Percentiles rank a stretch among this genome's conserved stretches.
phyloP scores from a whole-genome alignment of 2,888 invertebrate genomes.

The Lysandra bellargus region DNA sequence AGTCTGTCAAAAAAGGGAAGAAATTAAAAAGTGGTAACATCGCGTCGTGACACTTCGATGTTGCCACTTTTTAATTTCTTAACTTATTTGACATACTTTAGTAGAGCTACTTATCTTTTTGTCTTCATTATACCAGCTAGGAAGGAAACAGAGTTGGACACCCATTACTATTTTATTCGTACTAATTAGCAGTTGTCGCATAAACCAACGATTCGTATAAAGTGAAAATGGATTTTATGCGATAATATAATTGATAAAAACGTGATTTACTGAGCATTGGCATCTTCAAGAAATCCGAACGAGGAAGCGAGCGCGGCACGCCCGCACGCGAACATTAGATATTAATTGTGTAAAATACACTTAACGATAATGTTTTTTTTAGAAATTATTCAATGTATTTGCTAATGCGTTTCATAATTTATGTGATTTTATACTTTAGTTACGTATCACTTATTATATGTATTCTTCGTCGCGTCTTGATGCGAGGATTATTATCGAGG shows the following conservation, averaged over 20 bases:
- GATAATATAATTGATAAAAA: slow-evolving; percentile 38
- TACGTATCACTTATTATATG: background rate
- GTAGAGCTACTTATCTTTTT: too few species aligned
- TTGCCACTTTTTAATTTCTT: too few species aligned
- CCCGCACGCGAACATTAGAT: slow-evolving; percentile 38
- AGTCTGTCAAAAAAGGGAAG: too few species aligned
- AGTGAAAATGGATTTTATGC: slow-evolving; percentile 26
- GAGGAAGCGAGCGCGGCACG: slow-evolving; percentile 52
- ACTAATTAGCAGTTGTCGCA: background rate
- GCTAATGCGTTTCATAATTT: slow-evolving; percentile 5
- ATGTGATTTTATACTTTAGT: background rate
- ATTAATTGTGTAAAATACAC: slow-evolving; percentile 29
- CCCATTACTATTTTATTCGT: background rate
- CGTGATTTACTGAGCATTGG: slow-evolving; percentile 44
- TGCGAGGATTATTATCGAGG: too few species aligned
- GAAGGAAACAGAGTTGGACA: too few species aligned
- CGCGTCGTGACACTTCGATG: too few species aligned
- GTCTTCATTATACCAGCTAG: too few species aligned
- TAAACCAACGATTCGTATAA: slow-evolving; percentile 6
- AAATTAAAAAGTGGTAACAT: too few species aligned
- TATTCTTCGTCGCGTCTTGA: background rate
- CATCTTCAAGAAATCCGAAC: slow-evolving; percentile 45
- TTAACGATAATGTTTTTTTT: slow-evolving; percentile 19
- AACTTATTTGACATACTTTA: too few species aligned
- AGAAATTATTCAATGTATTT: slow-evolving; percentile 3